Evolutionary conservation across 2,888 invertebrate genomes (phyloP).

Genomic region (Melieria picta): DNA sequence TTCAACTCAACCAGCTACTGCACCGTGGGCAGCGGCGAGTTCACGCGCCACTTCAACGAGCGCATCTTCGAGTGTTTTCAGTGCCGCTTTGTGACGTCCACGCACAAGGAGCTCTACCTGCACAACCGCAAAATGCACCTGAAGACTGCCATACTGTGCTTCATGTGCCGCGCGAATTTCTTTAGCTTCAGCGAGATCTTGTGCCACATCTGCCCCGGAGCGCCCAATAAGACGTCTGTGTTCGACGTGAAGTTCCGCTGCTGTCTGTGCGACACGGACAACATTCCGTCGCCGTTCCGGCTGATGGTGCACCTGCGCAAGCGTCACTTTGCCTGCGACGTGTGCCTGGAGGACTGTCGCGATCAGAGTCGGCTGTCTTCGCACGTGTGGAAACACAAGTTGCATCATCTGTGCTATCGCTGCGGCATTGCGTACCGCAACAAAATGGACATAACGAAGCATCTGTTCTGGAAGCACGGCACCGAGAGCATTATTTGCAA

Average conservation of each 20-base stretch:
- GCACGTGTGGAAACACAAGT: constrained; percentile 91
- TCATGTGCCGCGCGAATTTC: constrained; percentile 89
- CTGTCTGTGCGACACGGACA: constrained; percentile 80
- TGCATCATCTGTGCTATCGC: constrained; percentile 86
- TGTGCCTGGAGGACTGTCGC: constrained; percentile 83
- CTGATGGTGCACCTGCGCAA: constrained; percentile 89
- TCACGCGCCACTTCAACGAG: constrained; percentile 65
- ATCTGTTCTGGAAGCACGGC: constrained; percentile 92
- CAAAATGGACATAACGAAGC: constrained; percentile 88
- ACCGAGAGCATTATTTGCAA: constrained; percentile 88
- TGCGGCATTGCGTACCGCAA: constrained; percentile 90
- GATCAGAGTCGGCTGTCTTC: constrained; percentile 81
- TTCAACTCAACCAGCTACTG: constrained; percentile 80
- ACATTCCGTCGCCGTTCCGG: constrained; percentile 86
- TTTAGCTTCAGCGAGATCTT: constrained; percentile 87
- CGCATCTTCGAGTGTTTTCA: constrained; percentile 87
- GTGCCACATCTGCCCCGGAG: constrained; percentile 87
- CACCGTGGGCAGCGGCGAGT: constrained; percentile 69
- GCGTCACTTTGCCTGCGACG: constrained; percentile 86
- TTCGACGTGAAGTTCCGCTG: constrained; percentile 79
- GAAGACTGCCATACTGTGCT: constrained; percentile 82
- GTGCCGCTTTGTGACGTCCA: constrained; percentile 79
- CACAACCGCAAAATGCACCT: constrained; percentile 90
- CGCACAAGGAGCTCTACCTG: constrained; percentile 86
- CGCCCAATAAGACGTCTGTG: constrained; percentile 65